phyloP scores from a whole-genome alignment of 1,140 invertebrate species.

The Plutomurus gul region DNA sequence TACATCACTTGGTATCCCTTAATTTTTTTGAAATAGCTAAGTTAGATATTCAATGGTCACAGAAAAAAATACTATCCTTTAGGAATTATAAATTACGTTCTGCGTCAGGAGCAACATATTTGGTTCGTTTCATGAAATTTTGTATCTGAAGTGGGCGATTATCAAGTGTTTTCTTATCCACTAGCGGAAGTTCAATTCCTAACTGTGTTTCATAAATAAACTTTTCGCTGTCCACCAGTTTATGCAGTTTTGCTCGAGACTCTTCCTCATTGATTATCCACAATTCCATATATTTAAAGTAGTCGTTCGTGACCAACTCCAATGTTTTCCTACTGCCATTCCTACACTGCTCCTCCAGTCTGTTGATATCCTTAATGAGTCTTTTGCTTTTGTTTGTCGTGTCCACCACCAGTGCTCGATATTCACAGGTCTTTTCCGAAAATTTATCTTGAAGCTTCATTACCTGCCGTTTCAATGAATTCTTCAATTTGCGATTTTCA shows the following conservation, averaged over 20 bases:
- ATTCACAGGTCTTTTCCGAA: neutral
- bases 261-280: constrained; percentile 47
- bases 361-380: constrained; percentile 40
- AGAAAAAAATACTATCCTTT: too few species aligned
- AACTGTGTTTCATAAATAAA: constrained; percentile 46
- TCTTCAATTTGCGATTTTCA: constrained; percentile 48
- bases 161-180: constrained; percentile 24
- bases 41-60: too few species aligned
- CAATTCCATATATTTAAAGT: constrained; percentile 49
- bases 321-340: constrained; percentile 40
- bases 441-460: constrained; percentile 46
- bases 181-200: neutral
- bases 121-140: neutral
- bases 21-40: neutral
- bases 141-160: constrained; percentile 46
- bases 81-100: neutral
- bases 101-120: neutral
- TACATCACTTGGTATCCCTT: neutral
- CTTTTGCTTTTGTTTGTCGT: constrained; percentile 31
- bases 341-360: constrained; percentile 24
- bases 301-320: constrained; percentile 17
- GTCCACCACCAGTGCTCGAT: neutral
- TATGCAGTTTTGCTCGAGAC: constrained; percentile 33
- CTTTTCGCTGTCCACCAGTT: constrained; percentile 40
- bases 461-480: constrained; percentile 47